These are phyloP conservation scores for Leptinotarsa haldemani DNA, from an alignment of 2,888 invertebrate species.

Conservation along the genomic window DNA sequence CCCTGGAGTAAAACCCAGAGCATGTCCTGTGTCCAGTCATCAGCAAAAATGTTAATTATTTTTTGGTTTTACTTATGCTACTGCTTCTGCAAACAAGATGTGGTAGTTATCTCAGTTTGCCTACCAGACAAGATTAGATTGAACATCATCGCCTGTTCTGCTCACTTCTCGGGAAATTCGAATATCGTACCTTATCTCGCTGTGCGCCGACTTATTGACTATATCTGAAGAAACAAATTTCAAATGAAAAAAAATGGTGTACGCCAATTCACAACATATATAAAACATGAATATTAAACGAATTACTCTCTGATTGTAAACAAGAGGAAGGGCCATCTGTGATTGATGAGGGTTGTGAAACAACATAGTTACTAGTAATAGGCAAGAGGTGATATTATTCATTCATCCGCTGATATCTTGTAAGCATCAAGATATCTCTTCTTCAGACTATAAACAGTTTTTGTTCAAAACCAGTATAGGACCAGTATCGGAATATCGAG, in stretches of 20 bases:
- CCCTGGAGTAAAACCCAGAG: conserved; percentile 7
- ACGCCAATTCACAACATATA: conserved; percentile 9
- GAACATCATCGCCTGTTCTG: conserved; percentile 9
- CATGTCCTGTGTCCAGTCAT: conserved; percentile 9
- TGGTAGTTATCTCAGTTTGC: neutral
- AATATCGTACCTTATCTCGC: conserved; percentile 12
- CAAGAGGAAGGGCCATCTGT: neutral
- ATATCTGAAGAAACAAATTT: neutral
- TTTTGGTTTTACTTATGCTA: conserved; percentile 14
- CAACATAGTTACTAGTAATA: neutral
- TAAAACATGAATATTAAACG: neutral
- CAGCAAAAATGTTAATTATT: conserved; percentile 15
- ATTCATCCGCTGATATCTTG: neutral
- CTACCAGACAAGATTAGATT: neutral
- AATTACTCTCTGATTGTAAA: neutral
- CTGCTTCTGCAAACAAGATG: conserved; percentile 13
- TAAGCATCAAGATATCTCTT: neutral
- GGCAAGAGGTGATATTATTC: neutral
- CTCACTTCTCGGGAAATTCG: conserved; percentile 5
- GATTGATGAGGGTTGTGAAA: neutral
- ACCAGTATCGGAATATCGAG: conserved; percentile 2
- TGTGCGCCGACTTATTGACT: conserved; percentile 10
- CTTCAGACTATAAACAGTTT: neutral
- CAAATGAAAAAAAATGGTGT: neutral
- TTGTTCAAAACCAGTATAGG: neutral